Percentiles rank a stretch among this genome's conserved stretches.
These are phyloP conservation scores for Metellina segmentata DNA, from an alignment of 2,888 invertebrate species.

Conservation along the genomic window DNA sequence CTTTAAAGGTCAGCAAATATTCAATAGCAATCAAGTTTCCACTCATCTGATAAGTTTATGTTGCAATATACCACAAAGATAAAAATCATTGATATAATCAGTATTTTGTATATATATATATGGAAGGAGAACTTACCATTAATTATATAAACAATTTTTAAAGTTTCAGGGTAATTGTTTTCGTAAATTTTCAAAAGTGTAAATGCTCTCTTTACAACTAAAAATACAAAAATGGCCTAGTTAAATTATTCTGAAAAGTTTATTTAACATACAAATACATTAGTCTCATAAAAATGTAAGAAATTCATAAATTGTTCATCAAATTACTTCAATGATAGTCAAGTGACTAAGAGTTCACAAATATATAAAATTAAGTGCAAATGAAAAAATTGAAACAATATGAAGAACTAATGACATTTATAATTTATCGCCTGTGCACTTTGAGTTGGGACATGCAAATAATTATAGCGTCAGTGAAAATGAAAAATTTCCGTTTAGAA, in stretches of 20 bases:
- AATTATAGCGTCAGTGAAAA: too few species aligned
- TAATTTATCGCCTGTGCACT: too few species aligned
- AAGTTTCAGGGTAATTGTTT: conserved; percentile 62
- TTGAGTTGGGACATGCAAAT: too few species aligned
- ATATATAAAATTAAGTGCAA: too few species aligned
- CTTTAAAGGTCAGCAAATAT: too few species aligned
- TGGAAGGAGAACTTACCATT: conserved; percentile 51
- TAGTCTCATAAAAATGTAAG: background rate
- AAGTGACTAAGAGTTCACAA: background rate
- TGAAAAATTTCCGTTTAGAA: too few species aligned
- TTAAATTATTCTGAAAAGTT: too few species aligned
- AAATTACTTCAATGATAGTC: background rate
- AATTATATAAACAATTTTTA: conserved; percentile 66
- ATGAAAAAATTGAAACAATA: too few species aligned
- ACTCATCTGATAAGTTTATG: too few species aligned
- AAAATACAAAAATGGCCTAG: background rate
- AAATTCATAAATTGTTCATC: background rate
- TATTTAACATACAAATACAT: background rate
- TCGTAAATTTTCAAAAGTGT: conserved; percentile 61
- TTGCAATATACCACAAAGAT: too few species aligned
- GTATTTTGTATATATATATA: background rate
- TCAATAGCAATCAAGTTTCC: background rate
- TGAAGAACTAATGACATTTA: too few species aligned
- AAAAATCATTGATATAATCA: too few species aligned
- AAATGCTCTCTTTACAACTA: conserved; percentile 51